phyloP scores from a whole-genome alignment of 2,797 vertebrate species.

The Oryzias sinensis region DNA sequence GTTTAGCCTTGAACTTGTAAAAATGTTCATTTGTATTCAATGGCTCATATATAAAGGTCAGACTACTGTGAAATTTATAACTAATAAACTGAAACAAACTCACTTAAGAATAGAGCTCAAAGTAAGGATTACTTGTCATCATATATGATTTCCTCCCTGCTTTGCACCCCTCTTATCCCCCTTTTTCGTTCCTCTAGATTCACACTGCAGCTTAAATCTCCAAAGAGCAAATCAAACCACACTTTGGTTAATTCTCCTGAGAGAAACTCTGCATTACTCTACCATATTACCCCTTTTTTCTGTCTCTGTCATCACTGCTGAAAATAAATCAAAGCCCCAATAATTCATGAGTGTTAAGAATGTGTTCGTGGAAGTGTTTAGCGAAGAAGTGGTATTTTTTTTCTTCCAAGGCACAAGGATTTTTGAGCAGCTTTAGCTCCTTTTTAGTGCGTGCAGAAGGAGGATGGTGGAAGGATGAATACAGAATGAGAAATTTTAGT shows the following conservation, averaged over 20 bases:
- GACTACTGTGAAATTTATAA: too few species aligned
- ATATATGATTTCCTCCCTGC: constrained; percentile 4
- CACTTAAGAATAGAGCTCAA: not conserved
- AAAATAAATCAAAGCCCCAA: constrained; percentile 68
- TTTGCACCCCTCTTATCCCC: not conserved
- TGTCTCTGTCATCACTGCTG: constrained; percentile 43
- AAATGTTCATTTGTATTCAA: too few species aligned
- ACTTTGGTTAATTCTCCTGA: constrained; percentile 51
- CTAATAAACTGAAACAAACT: not conserved
- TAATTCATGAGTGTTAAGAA: constrained; percentile 63
- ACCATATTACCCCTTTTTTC: constrained; percentile 27
- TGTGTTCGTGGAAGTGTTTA: constrained; percentile 14
- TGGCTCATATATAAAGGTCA: too few species aligned
- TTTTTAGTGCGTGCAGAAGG: constrained; percentile 21
- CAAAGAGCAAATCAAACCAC: constrained; percentile 60
- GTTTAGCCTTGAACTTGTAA: too few species aligned
- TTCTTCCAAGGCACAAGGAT: constrained; percentile 20
- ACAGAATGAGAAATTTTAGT: constrained; percentile 22
- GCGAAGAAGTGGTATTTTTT: constrained; percentile 6
- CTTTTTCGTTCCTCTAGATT: constrained; percentile 19
- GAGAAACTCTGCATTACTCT: constrained; percentile 47
- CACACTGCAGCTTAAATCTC: constrained; percentile 52
- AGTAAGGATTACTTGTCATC: constrained; percentile 28
- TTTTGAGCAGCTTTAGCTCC: constrained; percentile 30
- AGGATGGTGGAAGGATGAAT: not conserved